phyloP scores from a whole-genome alignment of 2,888 invertebrate genomes.

The Ophion costatus region DNA sequence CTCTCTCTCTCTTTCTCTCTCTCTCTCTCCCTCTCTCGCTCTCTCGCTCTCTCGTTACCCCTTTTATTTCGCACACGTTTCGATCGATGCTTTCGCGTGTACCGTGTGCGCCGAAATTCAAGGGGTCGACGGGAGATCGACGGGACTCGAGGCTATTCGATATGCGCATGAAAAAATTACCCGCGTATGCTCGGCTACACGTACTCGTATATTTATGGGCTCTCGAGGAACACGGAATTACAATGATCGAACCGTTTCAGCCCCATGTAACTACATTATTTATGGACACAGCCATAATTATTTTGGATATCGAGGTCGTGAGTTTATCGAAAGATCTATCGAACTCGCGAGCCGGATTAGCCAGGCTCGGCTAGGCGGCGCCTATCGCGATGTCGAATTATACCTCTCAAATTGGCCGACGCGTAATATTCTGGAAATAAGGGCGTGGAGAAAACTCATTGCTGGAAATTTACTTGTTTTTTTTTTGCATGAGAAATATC shows the following conservation, averaged over 20 bases:
- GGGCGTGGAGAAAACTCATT: too few species aligned
- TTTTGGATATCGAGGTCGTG: constrained; percentile 12
- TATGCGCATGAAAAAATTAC: constrained; percentile 18
- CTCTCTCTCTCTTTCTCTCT: too few species aligned
- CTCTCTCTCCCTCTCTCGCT: too few species aligned
- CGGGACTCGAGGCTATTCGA: constrained; percentile 30
- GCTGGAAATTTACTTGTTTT: too few species aligned
- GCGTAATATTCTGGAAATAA: too few species aligned
- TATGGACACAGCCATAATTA: background rate
- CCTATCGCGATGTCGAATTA: too few species aligned
- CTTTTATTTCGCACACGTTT: constrained; percentile 48
- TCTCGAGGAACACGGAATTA: constrained; percentile 27
- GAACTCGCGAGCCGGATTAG: background rate
- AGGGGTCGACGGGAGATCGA: constrained; percentile 27
- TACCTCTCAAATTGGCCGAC: too few species aligned
- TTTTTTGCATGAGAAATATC: too few species aligned
- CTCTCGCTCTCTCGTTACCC: constrained; percentile 27
- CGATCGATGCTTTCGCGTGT: constrained; percentile 5
- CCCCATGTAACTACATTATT: background rate
- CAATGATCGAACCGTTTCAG: constrained; percentile 19
- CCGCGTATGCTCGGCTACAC: background rate
- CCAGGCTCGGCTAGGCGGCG: background rate
- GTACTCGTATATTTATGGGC: constrained; percentile 9
- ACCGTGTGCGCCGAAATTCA: constrained; percentile 25
- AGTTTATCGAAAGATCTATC: background rate